A percentile compares a stretch with the other conserved stretches of the same genome.
phyloP scores from a whole-genome alignment of 2,888 invertebrate genomes.

The Platycnemis pennipes region DNA sequence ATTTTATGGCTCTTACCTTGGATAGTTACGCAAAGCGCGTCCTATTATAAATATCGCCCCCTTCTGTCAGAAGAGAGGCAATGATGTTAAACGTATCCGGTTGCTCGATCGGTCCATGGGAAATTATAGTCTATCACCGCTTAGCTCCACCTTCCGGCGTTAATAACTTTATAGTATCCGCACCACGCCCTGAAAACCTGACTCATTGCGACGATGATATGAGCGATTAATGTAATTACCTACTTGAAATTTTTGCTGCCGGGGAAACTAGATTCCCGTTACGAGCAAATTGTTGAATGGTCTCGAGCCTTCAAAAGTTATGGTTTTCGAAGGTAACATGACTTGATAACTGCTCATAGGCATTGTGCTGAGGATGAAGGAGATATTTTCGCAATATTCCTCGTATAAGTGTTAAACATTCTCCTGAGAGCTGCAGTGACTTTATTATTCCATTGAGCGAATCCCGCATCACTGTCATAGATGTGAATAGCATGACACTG shows the following conservation, averaged over 20 bases:
- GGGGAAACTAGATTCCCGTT: not conserved
- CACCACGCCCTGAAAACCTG: conserved; percentile 12
- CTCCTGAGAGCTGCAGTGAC: no score
- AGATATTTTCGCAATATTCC: not conserved
- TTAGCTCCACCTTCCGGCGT: conserved; percentile 34
- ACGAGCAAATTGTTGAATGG: not conserved
- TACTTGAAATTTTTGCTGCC: not conserved
- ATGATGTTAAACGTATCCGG: conserved; percentile 2
- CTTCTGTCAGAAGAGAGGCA: not conserved
- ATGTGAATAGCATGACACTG: not conserved
- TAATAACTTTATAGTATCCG: conserved; percentile 57
- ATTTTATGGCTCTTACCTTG: conserved; percentile 28
- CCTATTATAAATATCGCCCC: not conserved
- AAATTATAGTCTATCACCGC: conserved; percentile 32
- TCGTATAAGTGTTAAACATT: not conserved
- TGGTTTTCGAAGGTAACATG: not conserved
- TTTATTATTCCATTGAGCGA: not conserved
- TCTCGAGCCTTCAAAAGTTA: not conserved
- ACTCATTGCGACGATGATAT: not conserved
- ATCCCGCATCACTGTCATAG: not conserved
- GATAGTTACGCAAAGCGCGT: not conserved
- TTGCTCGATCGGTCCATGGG: conserved; percentile 13
- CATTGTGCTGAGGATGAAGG: not conserved
- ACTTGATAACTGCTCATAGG: not conserved
- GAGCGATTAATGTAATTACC: not conserved